A percentile compares a stretch with the other conserved stretches of the same genome.
These are phyloP conservation scores for Fregata magnificens DNA, from an alignment of 2,113 vertebrate species.

Conservation along the genomic window DNA sequence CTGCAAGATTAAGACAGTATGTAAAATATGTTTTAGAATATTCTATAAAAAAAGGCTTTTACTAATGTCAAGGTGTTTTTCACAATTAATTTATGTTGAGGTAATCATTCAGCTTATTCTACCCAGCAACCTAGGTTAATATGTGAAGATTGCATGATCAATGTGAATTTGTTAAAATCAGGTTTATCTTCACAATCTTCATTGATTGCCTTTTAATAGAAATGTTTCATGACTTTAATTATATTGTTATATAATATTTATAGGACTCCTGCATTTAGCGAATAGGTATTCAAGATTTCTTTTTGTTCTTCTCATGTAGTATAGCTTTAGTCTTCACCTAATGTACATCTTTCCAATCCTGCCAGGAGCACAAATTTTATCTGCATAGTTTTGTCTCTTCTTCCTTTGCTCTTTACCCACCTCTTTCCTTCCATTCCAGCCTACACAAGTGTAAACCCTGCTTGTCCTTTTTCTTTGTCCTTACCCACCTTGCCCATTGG, in stretches of 20 bases:
- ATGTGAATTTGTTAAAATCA: neutral
- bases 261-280: neutral
- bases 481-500: neutral
- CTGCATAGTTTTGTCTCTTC: neutral
- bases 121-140: neutral
- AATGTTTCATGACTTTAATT: neutral
- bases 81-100: neutral
- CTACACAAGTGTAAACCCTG: neutral
- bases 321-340: neutral
- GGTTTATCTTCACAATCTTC: neutral
- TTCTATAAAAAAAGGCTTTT: neutral
- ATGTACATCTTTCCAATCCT: neutral
- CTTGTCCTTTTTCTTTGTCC: neutral
- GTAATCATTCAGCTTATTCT: neutral
- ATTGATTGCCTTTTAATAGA: neutral
- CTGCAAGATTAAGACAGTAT: neutral
- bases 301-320: neutral
- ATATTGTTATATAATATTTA: neutral
- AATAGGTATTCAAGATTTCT: neutral
- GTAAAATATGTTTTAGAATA: neutral
- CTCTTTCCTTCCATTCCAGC: neutral
- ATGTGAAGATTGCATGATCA: neutral
- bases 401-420: neutral
- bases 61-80: neutral
- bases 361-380: neutral